Conservation (phyloP, 2,797 vertebrate genomes). For the Falco berigora region DNA sequence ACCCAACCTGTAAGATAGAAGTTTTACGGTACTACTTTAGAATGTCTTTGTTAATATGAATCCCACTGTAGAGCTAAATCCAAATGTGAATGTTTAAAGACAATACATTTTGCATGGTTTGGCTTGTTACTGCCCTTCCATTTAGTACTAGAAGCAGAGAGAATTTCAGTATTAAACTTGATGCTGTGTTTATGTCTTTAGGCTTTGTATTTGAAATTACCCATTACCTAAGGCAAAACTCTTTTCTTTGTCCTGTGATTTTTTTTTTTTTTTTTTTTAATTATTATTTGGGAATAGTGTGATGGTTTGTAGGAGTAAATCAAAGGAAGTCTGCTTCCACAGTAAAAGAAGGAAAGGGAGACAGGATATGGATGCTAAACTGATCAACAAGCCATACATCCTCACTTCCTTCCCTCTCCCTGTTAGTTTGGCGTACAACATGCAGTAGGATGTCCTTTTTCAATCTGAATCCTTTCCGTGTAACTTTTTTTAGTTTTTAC, state of each 20-base stretch:
- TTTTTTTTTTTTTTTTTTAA: no score
- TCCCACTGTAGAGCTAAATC: neutral
- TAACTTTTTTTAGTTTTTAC: constrained; percentile 6
- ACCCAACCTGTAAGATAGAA: neutral
- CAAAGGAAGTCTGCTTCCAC: constrained; percentile 24
- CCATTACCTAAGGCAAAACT: neutral
- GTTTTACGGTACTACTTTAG: neutral
- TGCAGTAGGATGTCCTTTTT: constrained; percentile 29
- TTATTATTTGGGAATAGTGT: neutral
- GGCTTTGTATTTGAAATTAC: neutral
- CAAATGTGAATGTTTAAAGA: neutral
- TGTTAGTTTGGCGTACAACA: neutral
- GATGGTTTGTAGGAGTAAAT: neutral
- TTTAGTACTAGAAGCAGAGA: neutral
- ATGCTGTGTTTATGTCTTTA: neutral
- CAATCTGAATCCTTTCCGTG: neutral
- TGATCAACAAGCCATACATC: neutral
- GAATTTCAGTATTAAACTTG: neutral
- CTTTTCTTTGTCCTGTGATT: neutral
- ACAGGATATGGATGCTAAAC: constrained; percentile 20
- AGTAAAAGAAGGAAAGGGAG: neutral
- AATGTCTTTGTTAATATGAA: neutral
- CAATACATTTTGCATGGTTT: neutral
- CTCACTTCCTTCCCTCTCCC: neutral
- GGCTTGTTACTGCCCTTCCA: neutral